Percentiles rank a stretch among this genome's conserved stretches.
Conservation (phyloP, 64 coral and sea anemone genomes). For the Catalaphyllia jardinei region DNA sequence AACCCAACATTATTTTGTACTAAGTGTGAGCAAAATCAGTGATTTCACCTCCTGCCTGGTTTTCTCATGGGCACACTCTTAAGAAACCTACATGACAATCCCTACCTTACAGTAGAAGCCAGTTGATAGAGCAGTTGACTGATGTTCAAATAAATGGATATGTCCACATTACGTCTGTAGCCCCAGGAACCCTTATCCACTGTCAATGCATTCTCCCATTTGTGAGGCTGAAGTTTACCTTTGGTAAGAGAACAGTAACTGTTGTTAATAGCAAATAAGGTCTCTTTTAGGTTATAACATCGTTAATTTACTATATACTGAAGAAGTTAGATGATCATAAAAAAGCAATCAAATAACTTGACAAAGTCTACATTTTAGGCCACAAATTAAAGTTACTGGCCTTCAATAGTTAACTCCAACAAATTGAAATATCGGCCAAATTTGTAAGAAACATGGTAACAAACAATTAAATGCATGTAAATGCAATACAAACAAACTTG, state of each 20-base stretch:
- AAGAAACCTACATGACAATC: too few relatives aligned
- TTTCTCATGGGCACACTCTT: too few relatives aligned
- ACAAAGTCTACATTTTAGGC: too few relatives aligned
- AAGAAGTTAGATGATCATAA: neutral
- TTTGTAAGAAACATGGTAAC: neutral
- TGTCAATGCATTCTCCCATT: constrained; percentile 94
- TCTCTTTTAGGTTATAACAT: too few relatives aligned
- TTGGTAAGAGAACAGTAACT: neutral
- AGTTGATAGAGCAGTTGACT: constrained; percentile 63
- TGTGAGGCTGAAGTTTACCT: constrained; percentile 85
- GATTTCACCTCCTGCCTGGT: too few relatives aligned
- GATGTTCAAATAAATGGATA: constrained; percentile 71
- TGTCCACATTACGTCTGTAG: constrained; percentile 75
- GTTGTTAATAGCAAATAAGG: neutral
- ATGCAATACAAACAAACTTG: too few relatives aligned
- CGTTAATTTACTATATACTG: neutral
- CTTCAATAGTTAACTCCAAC: too few relatives aligned
- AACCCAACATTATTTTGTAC: too few relatives aligned
- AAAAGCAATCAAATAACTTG: too few relatives aligned
- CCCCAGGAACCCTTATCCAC: constrained; percentile 90
- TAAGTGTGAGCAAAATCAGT: too few relatives aligned
- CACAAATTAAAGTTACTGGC: too few relatives aligned
- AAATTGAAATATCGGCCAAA: neutral
- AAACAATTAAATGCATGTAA: too few relatives aligned
- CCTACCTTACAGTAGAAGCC: constrained; percentile 83